phyloP scores from a whole-genome alignment of 2,888 invertebrate species.

The Ennomos quercinarius region DNA sequence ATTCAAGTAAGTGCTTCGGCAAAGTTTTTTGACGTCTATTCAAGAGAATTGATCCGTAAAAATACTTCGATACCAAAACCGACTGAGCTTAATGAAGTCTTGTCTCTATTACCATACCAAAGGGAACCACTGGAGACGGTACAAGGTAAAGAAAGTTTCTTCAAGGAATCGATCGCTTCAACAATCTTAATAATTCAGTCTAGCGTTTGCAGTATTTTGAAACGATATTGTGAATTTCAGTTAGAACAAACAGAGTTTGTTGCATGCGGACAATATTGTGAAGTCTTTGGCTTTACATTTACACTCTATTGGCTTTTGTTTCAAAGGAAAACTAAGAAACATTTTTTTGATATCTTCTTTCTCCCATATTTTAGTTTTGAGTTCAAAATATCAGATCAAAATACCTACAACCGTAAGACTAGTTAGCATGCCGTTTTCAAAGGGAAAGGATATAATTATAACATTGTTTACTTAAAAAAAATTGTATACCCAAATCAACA shows the following conservation, averaged over 20 bases:
- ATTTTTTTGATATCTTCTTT: too few species aligned
- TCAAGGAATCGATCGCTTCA: conserved; percentile 31
- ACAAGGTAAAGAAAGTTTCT: conserved; percentile 37
- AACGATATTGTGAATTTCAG: conserved; percentile 24
- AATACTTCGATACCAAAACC: conserved; percentile 31
- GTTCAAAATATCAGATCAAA: too few species aligned
- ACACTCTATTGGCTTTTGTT: too few species aligned
- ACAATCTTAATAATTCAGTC: conserved; percentile 35
- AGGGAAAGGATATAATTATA: too few species aligned
- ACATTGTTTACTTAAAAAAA: too few species aligned
- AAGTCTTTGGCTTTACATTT: too few species aligned
- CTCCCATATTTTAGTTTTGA: too few species aligned
- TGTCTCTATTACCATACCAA: conserved; percentile 40
- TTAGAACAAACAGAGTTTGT: conserved; percentile 11
- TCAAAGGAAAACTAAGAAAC: too few species aligned
- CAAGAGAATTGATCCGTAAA: conserved; percentile 26
- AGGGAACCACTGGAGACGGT: conserved; percentile 26
- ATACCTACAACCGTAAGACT: too few species aligned
- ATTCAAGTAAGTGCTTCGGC: not conserved
- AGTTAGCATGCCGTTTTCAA: too few species aligned
- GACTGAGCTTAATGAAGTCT: conserved; percentile 31
- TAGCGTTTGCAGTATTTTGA: conserved; percentile 20
- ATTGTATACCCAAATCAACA: too few species aligned
- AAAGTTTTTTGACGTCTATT: conserved; percentile 5
- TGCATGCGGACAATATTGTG: conserved; percentile 1